Base-by-base conservation (phyloP, 37 sponge, comb jelly and placozoan genomes). In the Theonella swinhoei region DNA sequence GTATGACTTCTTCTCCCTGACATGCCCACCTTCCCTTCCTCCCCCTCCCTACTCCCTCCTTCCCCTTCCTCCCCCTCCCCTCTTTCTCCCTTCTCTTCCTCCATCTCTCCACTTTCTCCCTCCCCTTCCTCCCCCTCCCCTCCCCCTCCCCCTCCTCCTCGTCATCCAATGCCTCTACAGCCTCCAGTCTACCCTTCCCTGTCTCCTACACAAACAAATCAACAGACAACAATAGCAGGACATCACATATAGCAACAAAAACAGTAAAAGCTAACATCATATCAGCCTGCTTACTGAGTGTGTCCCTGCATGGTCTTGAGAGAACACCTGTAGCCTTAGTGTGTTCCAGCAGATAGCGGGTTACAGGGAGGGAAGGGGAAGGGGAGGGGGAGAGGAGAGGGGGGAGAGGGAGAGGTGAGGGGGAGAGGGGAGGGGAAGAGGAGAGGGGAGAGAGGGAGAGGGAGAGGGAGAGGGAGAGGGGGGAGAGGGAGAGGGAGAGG, bases 31-130 rank as follows among this genome's bases (percentile, higher is more conserved):
- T 66, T 42, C 69, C 69, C 69, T 70, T 62, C 32, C 69, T 78
- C 65, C 38, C n/a, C 62, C 32, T 66, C 62, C 2, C 17, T 47
- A 7, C 5, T 9, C 62, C 7, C n/a, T 29, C 30, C 38, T 38
- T 78, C 66, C 33, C 62, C 60, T 11, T 47, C 47, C 54, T 75
- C 78, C 78, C 25, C 66, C 65, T 83, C 75, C 38, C 37, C 76
- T 32, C 28, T 29, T 62, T 26, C 62, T 60, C 76, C 62, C 28
- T 58, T 1, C 62, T 17, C 37, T 2, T 59, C 62, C 62, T 60
- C 23, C 62, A 23, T 35, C 62, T 19, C 19, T 35, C 35, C 37
- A 32, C 20, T 47, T 32, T 35, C 71, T 9, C 22, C 5, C 5
- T 65, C 25, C 29, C 19, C 25, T 7, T 28, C 66, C 7, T 65